These are phyloP conservation scores for Abscondita cerata DNA, from an alignment of 2,888 invertebrate species.

Conservation along the genomic window DNA sequence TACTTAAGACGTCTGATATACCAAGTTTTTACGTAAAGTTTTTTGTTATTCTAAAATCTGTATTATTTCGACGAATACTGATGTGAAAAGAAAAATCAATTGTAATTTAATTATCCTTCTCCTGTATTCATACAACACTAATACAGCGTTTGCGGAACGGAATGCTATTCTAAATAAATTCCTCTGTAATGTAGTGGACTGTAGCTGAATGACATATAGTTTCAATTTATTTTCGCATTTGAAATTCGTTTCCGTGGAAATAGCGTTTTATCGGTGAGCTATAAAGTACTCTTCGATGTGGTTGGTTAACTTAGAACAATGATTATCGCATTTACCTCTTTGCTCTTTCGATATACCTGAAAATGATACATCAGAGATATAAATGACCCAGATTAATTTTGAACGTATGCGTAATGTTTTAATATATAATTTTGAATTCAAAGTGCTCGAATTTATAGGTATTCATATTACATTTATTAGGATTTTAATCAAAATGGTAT, in stretches of 20 bases:
- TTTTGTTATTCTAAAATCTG: too few relatives aligned
- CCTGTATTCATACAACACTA: neutral
- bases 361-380: too few relatives aligned
- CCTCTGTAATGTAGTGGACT: conserved; percentile 30
- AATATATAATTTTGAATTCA: too few relatives aligned
- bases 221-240: conserved; percentile 44
- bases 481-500: too few relatives aligned
- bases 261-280: conserved; percentile 38
- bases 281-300: conserved; percentile 32
- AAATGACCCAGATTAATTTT: too few relatives aligned
- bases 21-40: too few relatives aligned
- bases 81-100: too few relatives aligned
- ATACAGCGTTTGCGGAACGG: neutral
- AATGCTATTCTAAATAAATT: conserved; percentile 18
- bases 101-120: conserved; percentile 25
- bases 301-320: conserved; percentile 7
- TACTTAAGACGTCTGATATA: too few relatives aligned
- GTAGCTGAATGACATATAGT: conserved; percentile 41
- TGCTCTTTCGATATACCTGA: neutral
- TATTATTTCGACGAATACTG: too few relatives aligned
- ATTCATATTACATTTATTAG: conserved; percentile 8
- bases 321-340: conserved; percentile 8
- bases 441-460: too few relatives aligned
- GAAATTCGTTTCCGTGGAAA: conserved; percentile 44
- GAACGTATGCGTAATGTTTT: too few relatives aligned